Evolutionary conservation across 1,140 invertebrate species (phyloP), one percentile per base, ranked within the genome.

Genomic region (Lepeophtheirus salmonis): DNA sequence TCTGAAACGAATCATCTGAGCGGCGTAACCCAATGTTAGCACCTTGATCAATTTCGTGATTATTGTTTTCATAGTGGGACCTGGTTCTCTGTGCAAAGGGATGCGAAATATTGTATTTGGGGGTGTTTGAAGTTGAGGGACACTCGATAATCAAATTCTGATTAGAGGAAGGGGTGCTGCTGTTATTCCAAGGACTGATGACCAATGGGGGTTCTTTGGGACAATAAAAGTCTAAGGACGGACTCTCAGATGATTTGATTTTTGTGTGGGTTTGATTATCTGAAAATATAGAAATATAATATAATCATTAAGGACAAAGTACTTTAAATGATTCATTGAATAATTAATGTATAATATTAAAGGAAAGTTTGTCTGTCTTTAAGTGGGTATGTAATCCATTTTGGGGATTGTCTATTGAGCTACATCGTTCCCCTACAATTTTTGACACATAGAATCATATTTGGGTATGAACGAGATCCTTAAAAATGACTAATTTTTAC

Each of bases 1-100:
- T 13, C 17, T 25, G 17, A 23, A 61, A 61, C 14, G 59, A 50
- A 25, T 61, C 59, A 24, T 60, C 49, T n/a, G 50, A 21, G 50
- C 12, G 3, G 12, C 18, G 14, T 4, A 52, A 10, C 3, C 18
- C 18, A 16, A n/a, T 52, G 50, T 14, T 52, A 6, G 4, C 50
- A 41, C n/a, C 30, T 6, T 6, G n/a, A 10, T 41, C 30, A 6
- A 10, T 41, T 41, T 41, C 30, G n/a, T 6, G 30, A n/a, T 41
- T 6, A 10, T 6, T 10, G 30, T n/a, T n/a, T 6, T 41, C 6
- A n/a, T 41, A n/a, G 6, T 41, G 30, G 30, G 30, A 41, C 30
- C 6, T n/a, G 30, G 30, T n/a, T 41, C 30, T 6, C n/a, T 41
- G 30, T 41, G 30, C 30, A n/a, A 10, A 41, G 30, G 30, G 30